Conservation (phyloP, 2,888 invertebrate genomes). For the Chymomyza procnemis region DNA sequence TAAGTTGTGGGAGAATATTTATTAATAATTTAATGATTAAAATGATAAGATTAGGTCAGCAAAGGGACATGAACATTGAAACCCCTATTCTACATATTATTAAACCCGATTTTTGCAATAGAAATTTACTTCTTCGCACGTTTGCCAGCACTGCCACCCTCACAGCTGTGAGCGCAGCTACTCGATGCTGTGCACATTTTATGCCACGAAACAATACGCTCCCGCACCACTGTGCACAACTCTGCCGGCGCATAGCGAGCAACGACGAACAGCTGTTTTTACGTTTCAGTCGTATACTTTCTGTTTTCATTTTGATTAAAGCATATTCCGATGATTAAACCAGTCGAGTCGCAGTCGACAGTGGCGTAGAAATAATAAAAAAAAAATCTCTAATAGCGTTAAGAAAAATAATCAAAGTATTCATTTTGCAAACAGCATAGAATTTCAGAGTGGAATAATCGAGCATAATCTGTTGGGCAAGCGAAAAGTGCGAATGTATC, state of each 20-base stretch:
- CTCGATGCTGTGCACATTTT: neutral
- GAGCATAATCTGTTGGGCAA: neutral
- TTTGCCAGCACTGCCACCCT: neutral
- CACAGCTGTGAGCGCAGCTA: neutral
- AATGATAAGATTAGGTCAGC: no score
- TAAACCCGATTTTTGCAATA: no score
- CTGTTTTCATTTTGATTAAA: slow-evolving; percentile 69
- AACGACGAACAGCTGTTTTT: slow-evolving; percentile 55
- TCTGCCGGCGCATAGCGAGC: slow-evolving; percentile 11
- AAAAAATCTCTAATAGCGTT: slow-evolving; percentile 21
- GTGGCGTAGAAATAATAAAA: slow-evolving; percentile 25
- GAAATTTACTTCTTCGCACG: neutral
- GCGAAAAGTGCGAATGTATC: neutral
- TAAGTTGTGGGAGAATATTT: no score
- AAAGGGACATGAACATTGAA: no score
- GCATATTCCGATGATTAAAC: slow-evolving; percentile 65
- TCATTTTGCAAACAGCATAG: neutral
- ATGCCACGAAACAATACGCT: neutral
- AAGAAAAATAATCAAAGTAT: slow-evolving; percentile 4
- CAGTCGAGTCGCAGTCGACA: slow-evolving; percentile 46
- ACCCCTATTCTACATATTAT: no score
- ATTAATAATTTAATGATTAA: no score
- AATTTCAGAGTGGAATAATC: slow-evolving; percentile 11
- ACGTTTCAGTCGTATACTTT: slow-evolving; percentile 61
- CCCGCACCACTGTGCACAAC: slow-evolving; percentile 29